These are phyloP conservation scores for Macropis europaea DNA, from an alignment of 2,888 invertebrate species.

Conservation along the genomic window DNA sequence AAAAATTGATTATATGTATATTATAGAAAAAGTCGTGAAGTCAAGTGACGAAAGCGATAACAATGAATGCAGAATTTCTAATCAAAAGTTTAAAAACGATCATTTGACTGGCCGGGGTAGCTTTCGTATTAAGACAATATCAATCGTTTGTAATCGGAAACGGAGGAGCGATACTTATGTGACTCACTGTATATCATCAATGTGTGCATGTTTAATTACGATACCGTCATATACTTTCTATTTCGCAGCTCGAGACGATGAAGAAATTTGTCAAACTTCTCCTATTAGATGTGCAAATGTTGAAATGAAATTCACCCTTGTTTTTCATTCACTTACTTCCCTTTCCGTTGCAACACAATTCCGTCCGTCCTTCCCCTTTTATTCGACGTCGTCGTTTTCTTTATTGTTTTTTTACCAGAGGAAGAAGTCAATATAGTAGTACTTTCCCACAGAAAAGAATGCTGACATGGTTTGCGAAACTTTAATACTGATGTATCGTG, in stretches of 20 bases:
- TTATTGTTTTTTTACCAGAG: neutral
- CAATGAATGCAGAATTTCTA: no score
- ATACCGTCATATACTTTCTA: constrained; percentile 9
- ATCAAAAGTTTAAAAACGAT: no score
- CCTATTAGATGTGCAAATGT: neutral
- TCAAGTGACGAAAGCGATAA: no score
- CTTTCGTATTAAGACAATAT: no score
- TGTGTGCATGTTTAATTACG: constrained; percentile 11
- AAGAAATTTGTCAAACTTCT: constrained; percentile 40
- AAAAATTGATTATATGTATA: no score
- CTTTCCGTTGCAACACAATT: neutral
- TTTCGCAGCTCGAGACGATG: neutral
- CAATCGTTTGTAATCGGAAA: no score
- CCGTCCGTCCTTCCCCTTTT: neutral
- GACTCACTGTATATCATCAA: no score
- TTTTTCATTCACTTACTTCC: neutral
- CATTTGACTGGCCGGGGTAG: no score
- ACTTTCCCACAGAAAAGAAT: constrained; percentile 25
- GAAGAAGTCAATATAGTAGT: constrained; percentile 47
- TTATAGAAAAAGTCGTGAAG: no score
- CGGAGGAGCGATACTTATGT: no score
- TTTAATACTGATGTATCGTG: constrained; percentile 30
- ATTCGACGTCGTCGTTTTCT: neutral
- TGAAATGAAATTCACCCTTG: neutral
- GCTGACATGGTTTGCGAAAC: constrained; percentile 37